Conservation (phyloP, 2,888 invertebrate species). For the Melieria picta region DNA sequence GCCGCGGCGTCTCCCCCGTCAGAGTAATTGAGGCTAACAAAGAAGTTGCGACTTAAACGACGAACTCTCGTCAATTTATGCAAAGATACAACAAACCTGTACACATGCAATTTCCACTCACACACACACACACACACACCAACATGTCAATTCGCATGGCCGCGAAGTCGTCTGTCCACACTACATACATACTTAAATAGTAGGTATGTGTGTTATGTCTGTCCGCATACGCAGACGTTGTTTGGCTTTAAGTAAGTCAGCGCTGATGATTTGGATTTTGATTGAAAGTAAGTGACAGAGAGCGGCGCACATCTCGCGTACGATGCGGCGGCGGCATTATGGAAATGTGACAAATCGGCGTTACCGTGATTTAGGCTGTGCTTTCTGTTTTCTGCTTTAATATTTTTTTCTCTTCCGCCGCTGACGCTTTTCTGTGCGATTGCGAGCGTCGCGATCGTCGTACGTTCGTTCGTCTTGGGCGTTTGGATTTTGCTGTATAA, state of each 20-base stretch:
- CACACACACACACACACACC: not conserved
- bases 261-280: not conserved
- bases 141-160: not conserved
- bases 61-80: conserved; percentile 27
- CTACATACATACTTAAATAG: not conserved
- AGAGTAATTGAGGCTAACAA: conserved; percentile 30
- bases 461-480: too few species aligned
- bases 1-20: not conserved
- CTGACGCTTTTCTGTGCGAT: too few species aligned
- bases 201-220: too few species aligned
- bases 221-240: too few species aligned
- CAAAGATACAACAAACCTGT: conserved; percentile 12
- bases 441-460: too few species aligned
- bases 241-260: not conserved
- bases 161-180: not conserved
- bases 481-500: conserved; percentile 19
- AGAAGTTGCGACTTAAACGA: conserved; percentile 30
- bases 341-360: too few species aligned
- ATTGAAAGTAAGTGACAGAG: conserved; percentile 4
- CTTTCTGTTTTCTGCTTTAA: too few species aligned
- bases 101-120: not conserved
- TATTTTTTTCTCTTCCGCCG: too few species aligned
- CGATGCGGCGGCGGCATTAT: too few species aligned
- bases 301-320: not conserved
- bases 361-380: too few species aligned